Evolutionary conservation across 1,140 invertebrate species (phyloP).

Genomic region (Rhopalosiphum padi): DNA sequence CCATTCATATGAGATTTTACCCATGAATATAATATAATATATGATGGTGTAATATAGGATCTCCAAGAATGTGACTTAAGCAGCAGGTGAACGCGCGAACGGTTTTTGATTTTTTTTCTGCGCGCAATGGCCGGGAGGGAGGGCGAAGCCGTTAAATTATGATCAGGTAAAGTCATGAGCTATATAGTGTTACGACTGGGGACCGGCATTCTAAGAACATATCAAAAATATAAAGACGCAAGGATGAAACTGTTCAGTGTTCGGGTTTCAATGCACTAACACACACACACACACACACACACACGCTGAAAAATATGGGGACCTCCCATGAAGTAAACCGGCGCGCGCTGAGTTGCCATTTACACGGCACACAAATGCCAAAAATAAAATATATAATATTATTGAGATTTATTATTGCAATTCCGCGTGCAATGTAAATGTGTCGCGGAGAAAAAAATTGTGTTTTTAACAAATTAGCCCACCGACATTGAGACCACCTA

Average conservation of each 20-base stretch:
- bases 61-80: slow-evolving; percentile 49
- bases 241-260: slow-evolving; percentile 53
- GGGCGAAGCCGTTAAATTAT: slow-evolving; percentile 41
- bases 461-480: slow-evolving; percentile 53
- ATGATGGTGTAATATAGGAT: slow-evolving; percentile 10
- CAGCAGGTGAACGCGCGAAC: slow-evolving; percentile 27
- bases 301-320: slow-evolving; percentile 35
- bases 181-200: background rate
- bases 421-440: background rate
- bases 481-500: slow-evolving; percentile 49
- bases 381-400: slow-evolving; percentile 52
- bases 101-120: slow-evolving; percentile 36
- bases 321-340: slow-evolving; percentile 42
- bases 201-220: slow-evolving; percentile 30
- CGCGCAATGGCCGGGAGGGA: background rate
- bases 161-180: slow-evolving; percentile 50
- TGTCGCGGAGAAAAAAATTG: background rate
- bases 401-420: slow-evolving; percentile 49
- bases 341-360: slow-evolving; percentile 57
- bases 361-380: slow-evolving; percentile 38
- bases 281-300: slow-evolving; percentile 18
- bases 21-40: background rate
- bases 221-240: slow-evolving; percentile 40
- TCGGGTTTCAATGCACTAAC: slow-evolving; percentile 29
- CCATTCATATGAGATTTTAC: background rate